Conservation (phyloP, 2,113 vertebrate species). For the Pica pica region DNA sequence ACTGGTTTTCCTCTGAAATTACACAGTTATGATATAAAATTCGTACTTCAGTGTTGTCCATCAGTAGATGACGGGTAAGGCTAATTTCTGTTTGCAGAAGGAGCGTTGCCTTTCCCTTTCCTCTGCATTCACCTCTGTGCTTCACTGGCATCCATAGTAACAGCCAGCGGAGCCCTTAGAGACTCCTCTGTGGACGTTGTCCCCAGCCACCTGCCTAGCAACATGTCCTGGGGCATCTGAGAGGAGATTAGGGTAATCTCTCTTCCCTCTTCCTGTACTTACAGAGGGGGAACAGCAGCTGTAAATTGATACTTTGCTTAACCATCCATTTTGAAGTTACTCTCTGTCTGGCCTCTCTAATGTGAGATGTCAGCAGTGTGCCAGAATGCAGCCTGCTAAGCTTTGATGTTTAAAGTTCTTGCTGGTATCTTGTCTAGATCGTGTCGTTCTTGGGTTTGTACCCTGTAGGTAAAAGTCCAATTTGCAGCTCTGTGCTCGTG, state of each 20-base stretch:
- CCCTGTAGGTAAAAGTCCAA: not conserved
- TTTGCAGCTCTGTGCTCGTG: not conserved
- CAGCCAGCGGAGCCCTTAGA: conserved; percentile 25
- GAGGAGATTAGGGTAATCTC: conserved; percentile 24
- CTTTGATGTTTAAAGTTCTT: not conserved
- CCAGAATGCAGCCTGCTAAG: not conserved
- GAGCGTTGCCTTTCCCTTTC: not conserved
- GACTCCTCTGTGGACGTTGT: not conserved
- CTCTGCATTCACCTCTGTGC: conserved; percentile 4
- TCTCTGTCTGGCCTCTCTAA: not conserved
- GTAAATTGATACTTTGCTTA: conserved; percentile 20
- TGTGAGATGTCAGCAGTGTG: not conserved
- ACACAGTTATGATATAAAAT: not conserved
- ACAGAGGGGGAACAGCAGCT: not conserved
- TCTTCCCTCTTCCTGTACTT: not conserved
- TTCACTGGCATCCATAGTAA: conserved; percentile 50
- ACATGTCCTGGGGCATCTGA: conserved; percentile 51
- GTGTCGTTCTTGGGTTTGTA: not conserved
- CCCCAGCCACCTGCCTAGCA: conserved; percentile 58
- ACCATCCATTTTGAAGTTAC: conserved; percentile 9
- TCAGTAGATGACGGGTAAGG: not conserved
- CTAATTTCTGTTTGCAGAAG: not conserved
- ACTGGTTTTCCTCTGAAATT: not conserved
- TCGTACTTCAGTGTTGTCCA: not conserved
- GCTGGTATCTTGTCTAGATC: not conserved